Percentiles rank a stretch among this genome's conserved stretches.
Conservation (phyloP, 2,888 invertebrate genomes). For the Lutraria lutraria region DNA sequence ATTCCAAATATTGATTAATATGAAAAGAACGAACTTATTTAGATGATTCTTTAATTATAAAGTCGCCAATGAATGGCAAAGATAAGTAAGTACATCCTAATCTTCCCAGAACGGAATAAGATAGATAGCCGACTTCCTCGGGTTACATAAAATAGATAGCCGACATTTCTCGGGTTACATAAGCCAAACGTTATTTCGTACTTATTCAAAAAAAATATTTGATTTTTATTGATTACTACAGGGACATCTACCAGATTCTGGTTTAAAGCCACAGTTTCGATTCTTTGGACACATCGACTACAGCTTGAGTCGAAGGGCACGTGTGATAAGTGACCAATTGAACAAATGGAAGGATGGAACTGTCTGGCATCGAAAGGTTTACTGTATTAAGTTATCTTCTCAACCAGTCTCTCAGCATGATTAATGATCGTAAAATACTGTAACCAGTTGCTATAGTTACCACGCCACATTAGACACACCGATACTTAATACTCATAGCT, state of each 20-base stretch:
- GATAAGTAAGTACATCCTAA: too few species aligned
- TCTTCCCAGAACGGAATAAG: too few species aligned
- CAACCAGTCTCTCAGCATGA: neutral
- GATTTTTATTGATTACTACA: too few species aligned
- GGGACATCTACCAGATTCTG: too few species aligned
- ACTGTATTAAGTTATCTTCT: neutral
- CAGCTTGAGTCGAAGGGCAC: neutral
- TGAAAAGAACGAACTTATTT: too few species aligned
- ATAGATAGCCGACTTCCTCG: neutral
- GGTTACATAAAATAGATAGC: neutral
- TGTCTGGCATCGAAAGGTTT: neutral
- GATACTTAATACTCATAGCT: neutral
- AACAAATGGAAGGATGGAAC: neutral
- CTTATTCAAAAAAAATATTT: too few species aligned
- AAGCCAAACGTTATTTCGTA: neutral
- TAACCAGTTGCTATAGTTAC: neutral
- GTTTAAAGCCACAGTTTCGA: too few species aligned
- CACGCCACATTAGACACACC: neutral
- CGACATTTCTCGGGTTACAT: neutral
- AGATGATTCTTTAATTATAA: too few species aligned
- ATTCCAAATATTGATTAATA: too few species aligned
- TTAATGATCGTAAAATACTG: neutral
- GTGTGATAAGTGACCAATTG: neutral
- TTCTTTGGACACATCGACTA: too few species aligned
- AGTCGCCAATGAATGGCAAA: too few species aligned